A percentile compares a stretch with the other conserved stretches of the same genome.
Conservation (phyloP, 2,888 invertebrate genomes). For the Sialis lutaria region DNA sequence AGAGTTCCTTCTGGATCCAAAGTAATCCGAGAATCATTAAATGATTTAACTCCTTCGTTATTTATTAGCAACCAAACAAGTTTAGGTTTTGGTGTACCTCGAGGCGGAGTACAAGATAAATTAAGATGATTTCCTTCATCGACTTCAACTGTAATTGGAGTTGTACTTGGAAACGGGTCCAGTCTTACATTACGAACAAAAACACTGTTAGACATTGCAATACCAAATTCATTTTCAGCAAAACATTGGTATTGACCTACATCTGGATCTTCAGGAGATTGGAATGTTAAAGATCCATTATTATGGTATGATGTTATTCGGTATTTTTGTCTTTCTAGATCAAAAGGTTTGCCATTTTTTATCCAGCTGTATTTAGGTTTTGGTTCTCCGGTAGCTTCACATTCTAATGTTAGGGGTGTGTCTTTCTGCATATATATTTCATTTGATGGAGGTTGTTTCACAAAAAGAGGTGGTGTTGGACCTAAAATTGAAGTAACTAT, state of each 20-base stretch:
- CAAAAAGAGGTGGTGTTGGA: constrained; percentile 79
- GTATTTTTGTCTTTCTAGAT: constrained; percentile 86
- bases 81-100: constrained; percentile 89
- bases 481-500: constrained; percentile 28
- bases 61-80: constrained; percentile 87
- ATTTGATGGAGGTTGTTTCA: constrained; percentile 82
- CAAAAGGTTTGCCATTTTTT: constrained; percentile 90
- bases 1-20: constrained; percentile 91
- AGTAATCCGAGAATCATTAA: constrained; percentile 87
- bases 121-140: constrained; percentile 80
- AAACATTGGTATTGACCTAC: constrained; percentile 92
- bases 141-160: constrained; percentile 33
- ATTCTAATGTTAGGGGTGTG: constrained; percentile 89
- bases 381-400: constrained; percentile 92
- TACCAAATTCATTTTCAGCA: constrained; percentile 86
- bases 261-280: constrained; percentile 77
- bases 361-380: constrained; percentile 83
- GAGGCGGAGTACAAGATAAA: constrained; percentile 81
- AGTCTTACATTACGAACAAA: constrained; percentile 83
- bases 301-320: constrained; percentile 88
- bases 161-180: constrained; percentile 67
- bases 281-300: constrained; percentile 82
- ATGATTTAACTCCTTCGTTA: constrained; percentile 63
- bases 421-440: constrained; percentile 83
- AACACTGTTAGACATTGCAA: constrained; percentile 87